Evolutionary conservation across 2,888 invertebrate species (phyloP).

Genomic region (Scelioninae gen. 1): DNA sequence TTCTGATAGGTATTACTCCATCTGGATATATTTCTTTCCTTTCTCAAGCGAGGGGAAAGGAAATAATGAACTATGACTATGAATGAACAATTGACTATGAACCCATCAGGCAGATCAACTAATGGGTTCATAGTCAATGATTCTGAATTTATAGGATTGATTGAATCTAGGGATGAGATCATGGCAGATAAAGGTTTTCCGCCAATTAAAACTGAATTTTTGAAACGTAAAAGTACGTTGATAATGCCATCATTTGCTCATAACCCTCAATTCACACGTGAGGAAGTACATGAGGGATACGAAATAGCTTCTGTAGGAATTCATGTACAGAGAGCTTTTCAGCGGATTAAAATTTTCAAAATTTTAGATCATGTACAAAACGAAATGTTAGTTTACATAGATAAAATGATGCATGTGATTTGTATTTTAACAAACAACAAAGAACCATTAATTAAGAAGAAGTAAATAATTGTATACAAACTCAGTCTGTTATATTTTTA

Average conservation of each 20-base stretch:
- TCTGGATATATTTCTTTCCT: too few species aligned
- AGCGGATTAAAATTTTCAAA: constrained; percentile 59
- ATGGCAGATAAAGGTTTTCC: constrained; percentile 41
- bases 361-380: constrained; percentile 50
- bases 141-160: constrained; percentile 69
- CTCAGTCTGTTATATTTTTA: too few species aligned
- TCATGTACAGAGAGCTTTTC: constrained; percentile 58
- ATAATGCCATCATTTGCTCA: constrained; percentile 69
- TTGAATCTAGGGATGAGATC: constrained; percentile 67
- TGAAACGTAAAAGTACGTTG: constrained; percentile 55
- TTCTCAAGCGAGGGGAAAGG: too few species aligned
- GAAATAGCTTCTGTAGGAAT: constrained; percentile 66
- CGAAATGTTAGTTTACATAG: constrained; percentile 28
- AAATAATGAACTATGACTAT: too few species aligned
- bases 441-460: constrained; percentile 2
- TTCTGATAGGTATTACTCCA: too few species aligned
- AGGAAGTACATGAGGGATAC: constrained; percentile 59
- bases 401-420: constrained; percentile 37
- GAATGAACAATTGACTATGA: too few species aligned
- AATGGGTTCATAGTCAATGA: background rate
- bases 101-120: background rate
- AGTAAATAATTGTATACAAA: too few species aligned
- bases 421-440: constrained; percentile 46
- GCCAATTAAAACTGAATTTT: constrained; percentile 18
- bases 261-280: constrained; percentile 58